Base-by-base conservation (phyloP, 2,888 invertebrate genomes). In the Leptarthrus brevirostris region DNA sequence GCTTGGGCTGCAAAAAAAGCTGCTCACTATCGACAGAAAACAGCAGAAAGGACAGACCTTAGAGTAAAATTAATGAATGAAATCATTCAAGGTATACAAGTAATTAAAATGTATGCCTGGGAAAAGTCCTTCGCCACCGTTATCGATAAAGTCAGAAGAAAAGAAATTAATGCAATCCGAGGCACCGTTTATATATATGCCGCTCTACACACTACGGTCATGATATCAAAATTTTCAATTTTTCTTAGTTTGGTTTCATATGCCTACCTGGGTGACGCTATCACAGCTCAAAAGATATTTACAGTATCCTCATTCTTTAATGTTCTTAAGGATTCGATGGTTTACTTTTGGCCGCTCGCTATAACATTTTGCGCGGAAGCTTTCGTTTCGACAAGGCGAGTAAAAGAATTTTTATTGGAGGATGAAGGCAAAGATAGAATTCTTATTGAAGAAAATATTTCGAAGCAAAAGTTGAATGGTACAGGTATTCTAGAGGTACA, bases 31-130 rank as follows among this genome's bases (percentile, higher is more conserved):
- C 89, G 94, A 2, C 85, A 87, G 1, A 87, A 89, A 81, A 93
- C 93, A 0, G 94, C 96, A 0, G 84, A 90, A 36, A 87, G 92
- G 70, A 95, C 96, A 0, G 97, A 97, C 84, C 89, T 93, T 79
- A 86, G 97, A 3, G 92, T 97, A 1, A 87, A 93, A 24, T 83
- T 96, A 0, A 96, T 97, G 95, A 95, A 93, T 81, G 97, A 95
- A 82, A 91, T 95, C 0, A 90, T 95, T 36, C 90, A 90, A 73
- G 94, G 93, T 2, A 93, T 95, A 79, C 90, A 93, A 75, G 92
- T 94, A 0, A 93, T 95, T 77, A 95, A 95, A 82, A 95, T 95
- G 94, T 95, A 94, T 80, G 92, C 93, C 0, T 95, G 95, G 91
- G 95, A 95, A 82, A 89, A 89, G 44, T 92, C 93, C 0, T 95